Base-by-base conservation (phyloP, 2,797 vertebrate genomes). In the Gymnopithys bicolor region DNA sequence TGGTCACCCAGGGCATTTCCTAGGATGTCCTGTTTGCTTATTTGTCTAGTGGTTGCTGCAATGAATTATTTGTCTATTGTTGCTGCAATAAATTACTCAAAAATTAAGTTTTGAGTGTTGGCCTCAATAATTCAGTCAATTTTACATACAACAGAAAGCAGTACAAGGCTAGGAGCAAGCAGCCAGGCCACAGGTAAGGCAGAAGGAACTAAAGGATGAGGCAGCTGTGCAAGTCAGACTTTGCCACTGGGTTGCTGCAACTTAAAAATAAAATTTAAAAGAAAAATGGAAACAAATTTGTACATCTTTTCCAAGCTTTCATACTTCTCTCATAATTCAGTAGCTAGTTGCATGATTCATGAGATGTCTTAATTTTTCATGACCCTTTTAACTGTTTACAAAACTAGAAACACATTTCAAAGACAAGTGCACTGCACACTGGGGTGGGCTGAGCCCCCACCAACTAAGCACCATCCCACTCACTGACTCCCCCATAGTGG, bases 401-500 rank as follows among this genome's bases (percentile, higher is more conserved):
- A 53, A 53, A 30, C 43, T 52, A 30, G n/a, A 73, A 74, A 39
- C 14, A 33, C 8, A 22, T 33, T 60, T 32, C 30, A 35, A 68
- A 41, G 30, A 48, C 39, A 74, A 33, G 60, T 2, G 8, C 28
- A 4, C 1, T n/a, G 22, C 27, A 35, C 6, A 2, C 43, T 25
- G 49, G 51, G 17, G 21, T 18, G 22, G 35, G 58, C 9, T 68
- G 83, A 59, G 28, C 17, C 4, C 1, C 43, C 43, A 49, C 17
- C 43, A 87, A 58, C 32, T 43, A 35, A 2, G 41, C 41, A 41
- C 16, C 41, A 41, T 17, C 41, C 41, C 41, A 17, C 22, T 22
- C 7, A 4, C 58, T 35, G 25, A 22, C 32, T 8, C 11, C 23
- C 27, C 27, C 19, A 2, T n/a, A 22, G 52, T 0, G 0, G 37